Evolutionary conservation across 2,113 vertebrate genomes (phyloP).

Genomic region (Steatornis caripensis): DNA sequence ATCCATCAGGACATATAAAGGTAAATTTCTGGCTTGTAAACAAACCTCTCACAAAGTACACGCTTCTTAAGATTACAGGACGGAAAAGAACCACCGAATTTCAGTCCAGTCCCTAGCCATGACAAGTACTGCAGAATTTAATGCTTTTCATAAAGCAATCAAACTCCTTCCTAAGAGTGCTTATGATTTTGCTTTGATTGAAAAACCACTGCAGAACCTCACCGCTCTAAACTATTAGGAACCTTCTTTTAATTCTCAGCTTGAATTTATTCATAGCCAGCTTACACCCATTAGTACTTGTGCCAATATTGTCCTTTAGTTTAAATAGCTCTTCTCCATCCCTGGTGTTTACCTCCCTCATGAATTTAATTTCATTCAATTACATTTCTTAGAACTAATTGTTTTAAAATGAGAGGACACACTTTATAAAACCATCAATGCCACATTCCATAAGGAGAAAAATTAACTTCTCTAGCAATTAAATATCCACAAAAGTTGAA

Average conservation of each 20-base stretch:
- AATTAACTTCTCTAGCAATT: constrained; percentile 25
- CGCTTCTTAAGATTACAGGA: rapidly evolving
- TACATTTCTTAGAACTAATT: constrained; percentile 41
- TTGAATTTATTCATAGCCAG: constrained; percentile 9
- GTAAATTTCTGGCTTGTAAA: neutral
- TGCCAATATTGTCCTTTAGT: constrained; percentile 43
- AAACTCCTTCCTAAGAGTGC: neutral
- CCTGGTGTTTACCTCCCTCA: constrained; percentile 15
- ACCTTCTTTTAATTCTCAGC: neutral
- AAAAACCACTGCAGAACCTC: neutral
- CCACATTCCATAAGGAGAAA: constrained; percentile 14
- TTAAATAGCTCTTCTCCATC: constrained; percentile 23
- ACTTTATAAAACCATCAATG: constrained; percentile 22
- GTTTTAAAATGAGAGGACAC: constrained; percentile 29
- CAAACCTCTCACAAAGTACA: neutral
- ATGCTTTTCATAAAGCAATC: neutral
- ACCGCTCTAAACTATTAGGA: neutral
- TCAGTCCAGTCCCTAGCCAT: neutral
- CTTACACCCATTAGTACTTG: constrained; percentile 18
- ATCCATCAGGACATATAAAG: neutral
- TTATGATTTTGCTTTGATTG: neutral
- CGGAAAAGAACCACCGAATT: neutral
- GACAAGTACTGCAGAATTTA: neutral
- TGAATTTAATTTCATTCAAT: constrained; percentile 44
- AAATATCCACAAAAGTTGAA: neutral